Percentiles rank a stretch among this genome's conserved stretches.
These are phyloP conservation scores for Ischnura elegans DNA, from an alignment of 2,888 invertebrate genomes.

Conservation along the genomic window DNA sequence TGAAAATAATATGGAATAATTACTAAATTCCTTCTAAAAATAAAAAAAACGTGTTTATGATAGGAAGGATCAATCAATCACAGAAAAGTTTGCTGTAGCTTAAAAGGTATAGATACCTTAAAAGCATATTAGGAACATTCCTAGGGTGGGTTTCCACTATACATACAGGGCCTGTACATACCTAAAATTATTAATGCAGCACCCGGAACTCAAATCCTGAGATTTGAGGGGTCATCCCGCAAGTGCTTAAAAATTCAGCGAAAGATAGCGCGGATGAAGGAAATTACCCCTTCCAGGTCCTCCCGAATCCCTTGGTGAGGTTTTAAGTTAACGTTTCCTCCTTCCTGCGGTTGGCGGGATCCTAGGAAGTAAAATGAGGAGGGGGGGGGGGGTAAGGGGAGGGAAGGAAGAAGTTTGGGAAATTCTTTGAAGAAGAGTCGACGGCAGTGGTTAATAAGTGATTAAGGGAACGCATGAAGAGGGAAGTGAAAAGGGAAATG, in stretches of 20 bases:
- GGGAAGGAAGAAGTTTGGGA: background rate
- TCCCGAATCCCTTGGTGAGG: background rate
- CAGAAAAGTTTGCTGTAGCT: too few species aligned
- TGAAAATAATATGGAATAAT: too few species aligned
- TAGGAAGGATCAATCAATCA: too few species aligned
- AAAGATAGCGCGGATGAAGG: background rate
- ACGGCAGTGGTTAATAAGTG: slow-evolving; percentile 16
- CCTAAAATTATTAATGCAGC: background rate
- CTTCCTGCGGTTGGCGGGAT: background rate
- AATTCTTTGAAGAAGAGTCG: background rate
- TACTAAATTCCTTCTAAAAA: too few species aligned
- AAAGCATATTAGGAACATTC: too few species aligned
- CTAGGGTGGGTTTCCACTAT: too few species aligned
- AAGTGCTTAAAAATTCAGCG: background rate
- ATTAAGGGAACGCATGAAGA: background rate
- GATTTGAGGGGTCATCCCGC: background rate
- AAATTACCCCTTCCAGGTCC: background rate
- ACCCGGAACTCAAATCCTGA: background rate
- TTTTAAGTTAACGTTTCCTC: background rate
- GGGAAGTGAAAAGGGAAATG: background rate
- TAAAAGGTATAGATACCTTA: too few species aligned
- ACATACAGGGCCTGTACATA: too few species aligned
- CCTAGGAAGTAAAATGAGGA: background rate
- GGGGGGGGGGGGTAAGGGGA: background rate
- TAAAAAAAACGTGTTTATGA: too few species aligned